These are phyloP conservation scores for Petroica traversi DNA, from an alignment of 2,113 vertebrate genomes.

Conservation along the genomic window DNA sequence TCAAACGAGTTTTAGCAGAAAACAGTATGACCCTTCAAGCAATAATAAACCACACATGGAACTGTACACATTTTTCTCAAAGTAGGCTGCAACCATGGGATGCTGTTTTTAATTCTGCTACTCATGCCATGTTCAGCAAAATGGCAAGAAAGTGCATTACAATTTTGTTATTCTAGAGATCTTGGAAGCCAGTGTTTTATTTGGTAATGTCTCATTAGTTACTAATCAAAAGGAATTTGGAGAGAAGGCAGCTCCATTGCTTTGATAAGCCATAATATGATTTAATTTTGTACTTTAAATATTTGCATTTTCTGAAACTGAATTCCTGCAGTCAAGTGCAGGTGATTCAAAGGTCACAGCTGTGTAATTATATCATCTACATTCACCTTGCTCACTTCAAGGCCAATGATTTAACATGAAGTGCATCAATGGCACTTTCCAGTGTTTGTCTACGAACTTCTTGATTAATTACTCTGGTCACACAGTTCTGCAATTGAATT, in stretches of 20 bases:
- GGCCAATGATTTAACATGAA: background rate
- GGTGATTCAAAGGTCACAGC: slow-evolving; percentile 9
- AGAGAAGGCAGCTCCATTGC: background rate
- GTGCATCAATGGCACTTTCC: background rate
- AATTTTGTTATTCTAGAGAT: background rate
- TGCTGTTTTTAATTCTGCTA: background rate
- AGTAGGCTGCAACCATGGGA: background rate
- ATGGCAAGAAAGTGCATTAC: background rate
- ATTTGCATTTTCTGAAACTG: slow-evolving; percentile 28
- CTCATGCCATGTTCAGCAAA: background rate
- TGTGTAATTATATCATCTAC: background rate
- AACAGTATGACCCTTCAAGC: background rate
- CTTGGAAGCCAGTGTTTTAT: background rate
- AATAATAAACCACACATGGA: background rate
- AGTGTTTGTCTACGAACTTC: background rate
- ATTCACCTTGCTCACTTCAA: background rate
- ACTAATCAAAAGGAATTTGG: background rate
- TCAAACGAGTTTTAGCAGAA: background rate
- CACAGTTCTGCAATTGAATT: background rate
- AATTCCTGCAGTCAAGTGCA: slow-evolving; percentile 12
- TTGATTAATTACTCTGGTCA: background rate
- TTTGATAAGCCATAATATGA: background rate
- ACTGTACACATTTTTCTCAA: background rate
- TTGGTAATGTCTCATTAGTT: background rate
- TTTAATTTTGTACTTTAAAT: slow-evolving; percentile 22